Base-by-base conservation (phyloP, 2,888 invertebrate genomes). In the Mesodorylaimus sp. region DNA sequence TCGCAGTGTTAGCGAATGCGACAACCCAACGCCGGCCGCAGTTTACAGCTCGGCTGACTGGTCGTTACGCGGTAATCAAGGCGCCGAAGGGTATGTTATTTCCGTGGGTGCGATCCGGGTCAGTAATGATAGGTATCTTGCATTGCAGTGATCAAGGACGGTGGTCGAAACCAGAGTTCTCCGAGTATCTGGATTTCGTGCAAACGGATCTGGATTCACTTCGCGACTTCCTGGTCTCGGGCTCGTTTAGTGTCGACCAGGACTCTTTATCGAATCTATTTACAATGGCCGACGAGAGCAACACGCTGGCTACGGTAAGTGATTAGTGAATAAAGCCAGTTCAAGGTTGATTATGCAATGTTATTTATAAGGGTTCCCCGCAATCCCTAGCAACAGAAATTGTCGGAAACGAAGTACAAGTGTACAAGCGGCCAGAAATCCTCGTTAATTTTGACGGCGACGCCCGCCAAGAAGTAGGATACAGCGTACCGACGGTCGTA, bases 181-280 rank as follows among this genome's bases (percentile, higher is more conserved):
- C 41, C 41, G 41, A 60, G 16, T 64, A 66, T 49, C 47, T 67
- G 21, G 64, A 65, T 29, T 54, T 55, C 10, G 50, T 65, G 32
- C 64, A 64, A 50, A 56, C 59, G 27, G 64, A 65, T 50, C 49
- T 67, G 21, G 65, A 67, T 50, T 58, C 54, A 23, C 50, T 66
- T 19, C 61, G 61, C 47, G 66, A 64, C 27, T 52, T 64, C 24
- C 55, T 67, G 13, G 23, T 19, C 5, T 44, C 44, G 7, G 19
- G 25, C 7, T 7, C 10, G 10, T 21, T 39, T 21, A 39, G 21
- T 21, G 10, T 39, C 13, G 41, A 39, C 21, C 10, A n/a, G n/a
- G 21, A 39, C 10, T 13, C 10, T 7, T 39, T 39, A 21, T 19
- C 7, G n/a, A 21, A 21, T 21, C 7, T 39, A n/a, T 39, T 39